Conservation (phyloP, 2,888 invertebrate species). For the Thera obeliscata region DNA sequence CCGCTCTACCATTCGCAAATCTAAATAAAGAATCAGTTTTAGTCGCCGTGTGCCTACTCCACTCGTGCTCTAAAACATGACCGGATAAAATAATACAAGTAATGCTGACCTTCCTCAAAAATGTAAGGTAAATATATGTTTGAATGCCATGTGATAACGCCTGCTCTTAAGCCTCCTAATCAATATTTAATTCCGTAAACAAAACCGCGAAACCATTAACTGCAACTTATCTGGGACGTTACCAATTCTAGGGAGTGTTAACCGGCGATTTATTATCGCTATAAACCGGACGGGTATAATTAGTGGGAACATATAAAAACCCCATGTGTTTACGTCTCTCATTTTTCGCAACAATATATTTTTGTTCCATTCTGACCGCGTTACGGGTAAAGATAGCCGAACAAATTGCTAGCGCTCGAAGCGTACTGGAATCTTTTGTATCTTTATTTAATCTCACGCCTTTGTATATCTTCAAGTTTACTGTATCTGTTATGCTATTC, state of each 20-base stretch:
- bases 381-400: constrained; percentile 47
- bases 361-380: constrained; percentile 58
- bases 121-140: constrained; percentile 52
- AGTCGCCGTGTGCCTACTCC: constrained; percentile 51
- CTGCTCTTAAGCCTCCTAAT: constrained; percentile 25
- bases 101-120: constrained; percentile 67
- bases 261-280: constrained; percentile 34
- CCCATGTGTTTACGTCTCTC: constrained; percentile 49
- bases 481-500: not conserved
- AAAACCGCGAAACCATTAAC: constrained; percentile 27
- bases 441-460: constrained; percentile 32
- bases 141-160: constrained; percentile 32
- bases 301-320: constrained; percentile 47
- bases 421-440: not conserved
- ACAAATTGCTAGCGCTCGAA: constrained; percentile 33
- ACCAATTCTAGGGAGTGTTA: constrained; percentile 32
- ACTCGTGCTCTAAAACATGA: constrained; percentile 50
- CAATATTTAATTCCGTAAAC: constrained; percentile 9
- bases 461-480: not conserved
- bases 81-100: constrained; percentile 25
- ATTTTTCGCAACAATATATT: constrained; percentile 56
- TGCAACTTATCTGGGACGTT: constrained; percentile 27
- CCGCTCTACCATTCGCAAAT: constrained; percentile 51
- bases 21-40: constrained; percentile 68
- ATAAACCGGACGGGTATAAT: constrained; percentile 36